Evolutionary conservation across 2,113 vertebrate species (phyloP).

Genomic region (Hoplias malabaricus): DNA sequence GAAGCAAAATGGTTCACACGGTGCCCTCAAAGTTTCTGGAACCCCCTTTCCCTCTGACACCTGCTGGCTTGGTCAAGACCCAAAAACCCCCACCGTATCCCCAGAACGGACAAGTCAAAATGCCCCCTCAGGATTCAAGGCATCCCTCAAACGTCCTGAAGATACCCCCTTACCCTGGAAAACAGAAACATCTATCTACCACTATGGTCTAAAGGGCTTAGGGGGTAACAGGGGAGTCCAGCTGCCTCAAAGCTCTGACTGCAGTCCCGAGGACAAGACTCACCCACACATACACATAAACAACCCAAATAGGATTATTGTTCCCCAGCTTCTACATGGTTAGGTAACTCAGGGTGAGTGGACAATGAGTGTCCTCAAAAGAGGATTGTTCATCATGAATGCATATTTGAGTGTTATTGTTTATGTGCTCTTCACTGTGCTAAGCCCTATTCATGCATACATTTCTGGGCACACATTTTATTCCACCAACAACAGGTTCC

Average conservation of each 20-base stretch:
- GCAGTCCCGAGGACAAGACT: conserved; percentile 31
- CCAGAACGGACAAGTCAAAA: conserved; percentile 62
- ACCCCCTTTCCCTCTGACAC: conserved; percentile 48
- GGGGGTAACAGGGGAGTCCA: conserved; percentile 55
- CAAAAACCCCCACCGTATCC: conserved; percentile 72
- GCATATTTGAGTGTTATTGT: conserved; percentile 1
- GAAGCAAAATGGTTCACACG: conserved; percentile 31
- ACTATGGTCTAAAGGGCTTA: conserved; percentile 69
- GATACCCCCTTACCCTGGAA: conserved; percentile 58
- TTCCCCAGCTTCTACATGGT: conserved; percentile 8
- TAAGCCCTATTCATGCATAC: not conserved
- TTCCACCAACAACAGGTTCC: not conserved
- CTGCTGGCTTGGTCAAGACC: conserved; percentile 55
- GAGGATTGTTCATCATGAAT: not conserved
- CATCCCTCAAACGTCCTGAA: conserved; percentile 47
- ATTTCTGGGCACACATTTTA: not conserved
- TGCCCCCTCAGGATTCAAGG: conserved; percentile 55
- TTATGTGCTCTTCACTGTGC: not conserved
- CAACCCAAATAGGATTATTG: conserved; percentile 3
- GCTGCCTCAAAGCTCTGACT: conserved; percentile 60
- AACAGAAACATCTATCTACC: conserved; percentile 63
- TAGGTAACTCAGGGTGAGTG: conserved; percentile 47
- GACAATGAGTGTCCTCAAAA: conserved; percentile 16
- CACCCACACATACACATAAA: conserved; percentile 21
- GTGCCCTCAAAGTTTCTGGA: conserved; percentile 40